These are phyloP conservation scores for Lithophane leautieri DNA, from an alignment of 2,888 invertebrate species.

Conservation along the genomic window DNA sequence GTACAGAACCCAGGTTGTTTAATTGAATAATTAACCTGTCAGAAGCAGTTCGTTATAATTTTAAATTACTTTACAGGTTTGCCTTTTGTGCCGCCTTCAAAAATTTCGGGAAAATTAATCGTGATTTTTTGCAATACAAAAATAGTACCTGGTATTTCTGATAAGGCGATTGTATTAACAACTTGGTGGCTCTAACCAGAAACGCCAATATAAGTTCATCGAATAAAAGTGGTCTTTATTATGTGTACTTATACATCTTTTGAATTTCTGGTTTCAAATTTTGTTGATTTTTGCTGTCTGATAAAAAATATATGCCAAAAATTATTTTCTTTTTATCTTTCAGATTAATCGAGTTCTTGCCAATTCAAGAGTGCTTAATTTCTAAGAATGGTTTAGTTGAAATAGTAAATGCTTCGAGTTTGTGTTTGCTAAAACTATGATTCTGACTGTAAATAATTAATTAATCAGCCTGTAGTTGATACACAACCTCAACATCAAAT, in stretches of 20 bases:
- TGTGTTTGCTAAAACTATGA: background rate
- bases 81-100: slow-evolving; percentile 29
- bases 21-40: slow-evolving; percentile 86
- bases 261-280: background rate
- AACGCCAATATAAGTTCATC: slow-evolving; percentile 9
- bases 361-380: background rate
- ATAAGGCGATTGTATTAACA: slow-evolving; percentile 41
- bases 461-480: too few relatives aligned
- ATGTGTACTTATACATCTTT: background rate
- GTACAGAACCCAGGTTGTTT: slow-evolving; percentile 74
- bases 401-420: background rate
- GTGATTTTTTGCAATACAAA: slow-evolving; percentile 41
- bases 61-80: slow-evolving; percentile 61
- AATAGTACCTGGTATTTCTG: slow-evolving; percentile 26
- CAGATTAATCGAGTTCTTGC: background rate
- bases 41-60: slow-evolving; percentile 74
- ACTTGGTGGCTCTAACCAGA: slow-evolving; percentile 20
- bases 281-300: background rate
- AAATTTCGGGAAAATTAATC: slow-evolving; percentile 35
- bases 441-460: background rate
- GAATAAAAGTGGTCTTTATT: background rate
- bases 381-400: background rate
- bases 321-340: background rate
- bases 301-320: background rate
- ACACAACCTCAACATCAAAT: background rate